Conservation (phyloP, 2,113 vertebrate genomes). For the Tetraodon nigroviridis region DNA sequence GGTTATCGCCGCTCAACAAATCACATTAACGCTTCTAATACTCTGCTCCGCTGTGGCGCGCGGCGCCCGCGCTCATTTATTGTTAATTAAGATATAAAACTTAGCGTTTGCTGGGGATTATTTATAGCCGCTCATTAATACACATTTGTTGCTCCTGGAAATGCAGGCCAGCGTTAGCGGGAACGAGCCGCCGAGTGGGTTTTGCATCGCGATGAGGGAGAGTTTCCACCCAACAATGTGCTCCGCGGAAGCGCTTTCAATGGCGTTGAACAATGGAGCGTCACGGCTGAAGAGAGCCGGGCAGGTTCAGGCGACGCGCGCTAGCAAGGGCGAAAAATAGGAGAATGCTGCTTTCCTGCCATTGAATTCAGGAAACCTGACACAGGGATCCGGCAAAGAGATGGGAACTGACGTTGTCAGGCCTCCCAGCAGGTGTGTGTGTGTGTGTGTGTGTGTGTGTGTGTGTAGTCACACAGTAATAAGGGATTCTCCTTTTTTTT, state of each 20-base stretch:
- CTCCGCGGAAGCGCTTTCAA: constrained; percentile 14
- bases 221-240: background rate
- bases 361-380: too few relatives aligned
- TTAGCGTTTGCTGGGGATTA: background rate
- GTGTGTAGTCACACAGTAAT: constrained; percentile 41
- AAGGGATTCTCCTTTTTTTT: constrained; percentile 45
- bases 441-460: background rate
- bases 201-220: constrained; percentile 1
- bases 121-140: constrained; percentile 7
- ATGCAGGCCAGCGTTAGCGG: background rate
- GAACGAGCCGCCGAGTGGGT: background rate
- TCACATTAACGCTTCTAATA: too few relatives aligned
- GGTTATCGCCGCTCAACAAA: too few relatives aligned
- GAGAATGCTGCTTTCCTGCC: too few relatives aligned
- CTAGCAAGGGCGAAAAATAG: too few relatives aligned
- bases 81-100: background rate
- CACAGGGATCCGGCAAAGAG: too few relatives aligned
- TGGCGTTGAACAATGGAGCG: background rate
- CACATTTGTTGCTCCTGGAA: constrained; percentile 2
- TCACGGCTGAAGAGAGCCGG: background rate
- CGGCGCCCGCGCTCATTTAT: background rate
- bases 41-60: background rate
- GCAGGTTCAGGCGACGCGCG: too few relatives aligned
- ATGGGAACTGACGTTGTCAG: too few relatives aligned
- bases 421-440: background rate